Evolutionary conservation across 2,113 vertebrate species (phyloP).

Genomic region (Hippocampus barbouri): DNA sequence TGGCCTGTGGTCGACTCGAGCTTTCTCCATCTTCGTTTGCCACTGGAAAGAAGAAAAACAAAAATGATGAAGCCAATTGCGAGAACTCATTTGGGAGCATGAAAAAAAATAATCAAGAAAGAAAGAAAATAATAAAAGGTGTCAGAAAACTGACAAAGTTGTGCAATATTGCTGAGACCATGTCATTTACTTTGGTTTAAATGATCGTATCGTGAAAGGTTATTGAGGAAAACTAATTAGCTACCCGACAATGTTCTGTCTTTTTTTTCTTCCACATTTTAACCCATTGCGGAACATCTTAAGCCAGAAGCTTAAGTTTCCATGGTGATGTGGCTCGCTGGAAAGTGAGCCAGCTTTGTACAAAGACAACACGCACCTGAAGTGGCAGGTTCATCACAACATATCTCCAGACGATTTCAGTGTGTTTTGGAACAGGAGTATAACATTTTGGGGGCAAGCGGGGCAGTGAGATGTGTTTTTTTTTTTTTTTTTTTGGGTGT

Average conservation of each 20-base stretch:
- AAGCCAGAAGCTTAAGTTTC: neutral
- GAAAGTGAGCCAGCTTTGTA: neutral
- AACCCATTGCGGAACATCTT: neutral
- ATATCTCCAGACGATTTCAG: neutral
- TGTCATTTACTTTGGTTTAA: neutral
- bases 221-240: constrained; percentile 3
- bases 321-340: neutral
- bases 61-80: neutral
- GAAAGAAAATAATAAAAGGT: neutral
- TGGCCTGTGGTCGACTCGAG: constrained; percentile 76
- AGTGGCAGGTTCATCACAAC: neutral
- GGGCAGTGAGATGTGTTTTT: neutral
- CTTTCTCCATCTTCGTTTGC: constrained; percentile 88
- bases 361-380: neutral
- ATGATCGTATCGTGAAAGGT: neutral
- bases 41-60: constrained; percentile 67
- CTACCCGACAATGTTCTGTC: neutral
- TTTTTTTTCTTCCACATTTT: too few relatives aligned
- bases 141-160: neutral
- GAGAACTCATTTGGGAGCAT: neutral
- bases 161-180: neutral
- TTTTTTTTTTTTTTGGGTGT: too few relatives aligned
- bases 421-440: neutral
- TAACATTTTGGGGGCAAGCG: neutral
- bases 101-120: neutral